Evolutionary conservation across 2,888 invertebrate species (phyloP), one percentile per base, ranked within the genome.

Genomic region (Chymomyza fuscimana): DNA sequence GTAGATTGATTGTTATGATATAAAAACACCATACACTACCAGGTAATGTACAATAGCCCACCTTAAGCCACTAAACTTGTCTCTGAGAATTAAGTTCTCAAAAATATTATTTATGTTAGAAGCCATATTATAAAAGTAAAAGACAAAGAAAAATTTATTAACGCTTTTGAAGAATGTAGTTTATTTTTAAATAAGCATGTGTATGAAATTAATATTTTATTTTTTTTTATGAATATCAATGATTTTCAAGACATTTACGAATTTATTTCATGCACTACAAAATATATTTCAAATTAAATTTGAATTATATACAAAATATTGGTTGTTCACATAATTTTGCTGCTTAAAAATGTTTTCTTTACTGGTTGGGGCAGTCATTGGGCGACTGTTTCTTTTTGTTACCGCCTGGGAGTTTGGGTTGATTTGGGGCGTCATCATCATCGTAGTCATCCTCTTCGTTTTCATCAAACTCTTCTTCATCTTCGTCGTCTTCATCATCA

Each of bases 401-500:
- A 12, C 78, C 79, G 71, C 78, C 81, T 70, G 80, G 74, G 40
- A 83, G 79, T 63, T 32, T 32, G 32, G 32, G 32, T 32, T 32
- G 32, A 32, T 88, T 86, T 52, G 93, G 93, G 60, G 93, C 93
- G 73, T 94, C 94, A 76, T 95, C 95, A 69, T 95, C 95, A 15
- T 94, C 93, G 29, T 92, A 92, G 40, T 93, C 92, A 58, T 91
- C 89, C 10, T 93, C 93, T 67, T 93, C 93, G 56, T 93, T 93
- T 60, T 94, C 94, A 77, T 94, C 94, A 75, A 94, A 95, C 74
- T 95, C 94, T 25, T 92, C 93, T 25, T 93, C 93, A 67, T 93
- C 92, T 4, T 92, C 91, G 75, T 95, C 95, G 72, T 96, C 96
- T 70, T 96, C 96, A 70, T 96, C 96, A 87, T 96, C 96, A 63